A percentile compares a stretch with the other conserved stretches of the same genome.
Conservation (phyloP, 1,140 invertebrate species). For the Cryptotermes secundus region DNA sequence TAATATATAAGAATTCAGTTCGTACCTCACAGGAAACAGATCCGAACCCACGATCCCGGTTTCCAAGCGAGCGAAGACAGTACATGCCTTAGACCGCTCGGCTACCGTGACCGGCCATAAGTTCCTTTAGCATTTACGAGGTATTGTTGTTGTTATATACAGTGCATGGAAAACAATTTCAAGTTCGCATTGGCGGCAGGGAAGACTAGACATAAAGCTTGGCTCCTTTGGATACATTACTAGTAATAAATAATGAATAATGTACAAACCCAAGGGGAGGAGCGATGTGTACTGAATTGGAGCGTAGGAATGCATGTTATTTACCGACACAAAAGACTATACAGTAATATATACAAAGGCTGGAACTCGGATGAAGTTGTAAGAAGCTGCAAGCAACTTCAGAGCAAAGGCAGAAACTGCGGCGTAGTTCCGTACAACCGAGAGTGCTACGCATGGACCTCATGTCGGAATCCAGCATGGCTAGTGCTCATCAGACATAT, state of each 20-base stretch:
- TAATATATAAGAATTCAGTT: no score
- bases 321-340: conserved; percentile 19
- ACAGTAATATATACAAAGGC: conserved; percentile 13
- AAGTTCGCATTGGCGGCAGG: no score
- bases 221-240: background rate
- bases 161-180: no score
- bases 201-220: no score
- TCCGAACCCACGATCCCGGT: no score
- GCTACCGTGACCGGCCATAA: no score
- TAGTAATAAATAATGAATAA: background rate
- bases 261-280: background rate
- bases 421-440: background rate
- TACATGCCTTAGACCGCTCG: no score
- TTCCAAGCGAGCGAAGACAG: no score
- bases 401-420: background rate
- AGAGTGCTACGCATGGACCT: background rate
- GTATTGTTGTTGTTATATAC: no score
- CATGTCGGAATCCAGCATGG: background rate
- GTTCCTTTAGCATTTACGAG: no score
- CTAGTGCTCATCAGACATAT: no score
- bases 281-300: background rate
- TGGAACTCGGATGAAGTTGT: background rate
- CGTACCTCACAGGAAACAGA: no score
- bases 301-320: conserved; percentile 6
- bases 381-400: conserved; percentile 1